Evolutionary conservation across 2,888 invertebrate species (phyloP).

Genomic region (Lithodes maja): DNA sequence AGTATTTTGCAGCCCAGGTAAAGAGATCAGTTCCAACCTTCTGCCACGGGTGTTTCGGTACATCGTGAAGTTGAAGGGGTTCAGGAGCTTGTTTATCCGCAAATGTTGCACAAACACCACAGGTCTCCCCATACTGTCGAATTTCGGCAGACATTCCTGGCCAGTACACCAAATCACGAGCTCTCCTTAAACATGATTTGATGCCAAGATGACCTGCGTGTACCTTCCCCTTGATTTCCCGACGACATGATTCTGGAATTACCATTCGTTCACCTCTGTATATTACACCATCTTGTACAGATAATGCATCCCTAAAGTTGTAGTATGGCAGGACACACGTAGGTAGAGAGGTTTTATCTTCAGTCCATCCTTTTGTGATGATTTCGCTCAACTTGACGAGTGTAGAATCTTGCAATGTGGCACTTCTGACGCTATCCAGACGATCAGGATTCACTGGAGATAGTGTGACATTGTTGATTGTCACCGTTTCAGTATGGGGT

Average conservation of each 20-base stretch:
- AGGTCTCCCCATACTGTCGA: constrained; percentile 8
- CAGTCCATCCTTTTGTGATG: background rate
- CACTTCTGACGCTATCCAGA: background rate
- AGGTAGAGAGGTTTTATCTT: background rate
- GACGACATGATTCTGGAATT: background rate
- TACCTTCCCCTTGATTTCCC: background rate
- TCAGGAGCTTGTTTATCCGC: constrained; percentile 2
- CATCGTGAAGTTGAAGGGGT: constrained; percentile 4
- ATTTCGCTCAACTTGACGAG: no score
- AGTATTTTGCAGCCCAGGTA: background rate
- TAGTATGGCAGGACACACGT: constrained; percentile 8
- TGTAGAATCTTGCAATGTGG: no score
- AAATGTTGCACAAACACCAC: constrained; percentile 15
- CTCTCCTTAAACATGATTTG: constrained; percentile 18
- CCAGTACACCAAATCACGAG: constrained; percentile 24
- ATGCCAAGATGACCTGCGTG: constrained; percentile 20
- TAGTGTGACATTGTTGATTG: background rate
- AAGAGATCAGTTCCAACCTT: constrained; percentile 8
- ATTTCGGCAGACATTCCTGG: constrained; percentile 32
- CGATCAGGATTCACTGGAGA: background rate
- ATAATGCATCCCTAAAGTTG: constrained; percentile 4
- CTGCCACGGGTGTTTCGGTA: background rate
- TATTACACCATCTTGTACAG: constrained; percentile 29
- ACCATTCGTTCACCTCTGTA: constrained; percentile 2
- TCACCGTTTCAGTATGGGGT: background rate